phyloP scores from a whole-genome alignment of 2,113 vertebrate genomes.

The Pipa parva region DNA sequence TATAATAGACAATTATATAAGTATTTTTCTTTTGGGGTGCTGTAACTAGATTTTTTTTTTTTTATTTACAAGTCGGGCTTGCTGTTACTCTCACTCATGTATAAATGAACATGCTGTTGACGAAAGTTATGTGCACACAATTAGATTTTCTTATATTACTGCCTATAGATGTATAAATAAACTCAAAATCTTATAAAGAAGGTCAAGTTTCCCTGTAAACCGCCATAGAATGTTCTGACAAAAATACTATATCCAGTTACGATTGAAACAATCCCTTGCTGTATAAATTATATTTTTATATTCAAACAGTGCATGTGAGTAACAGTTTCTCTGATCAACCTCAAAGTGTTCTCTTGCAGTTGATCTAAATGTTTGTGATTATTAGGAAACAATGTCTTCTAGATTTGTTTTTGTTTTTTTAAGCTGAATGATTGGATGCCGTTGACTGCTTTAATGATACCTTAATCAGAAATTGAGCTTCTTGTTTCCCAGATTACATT shows the following conservation, averaged over 20 bases:
- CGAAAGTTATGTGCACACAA: no score
- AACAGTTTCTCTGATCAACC: neutral
- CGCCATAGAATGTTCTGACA: no score
- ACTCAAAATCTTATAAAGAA: no score
- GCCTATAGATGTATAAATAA: no score
- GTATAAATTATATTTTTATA: neutral
- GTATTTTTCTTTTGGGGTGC: no score
- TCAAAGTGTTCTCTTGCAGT: neutral
- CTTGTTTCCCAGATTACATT: slow-evolving; percentile 26
- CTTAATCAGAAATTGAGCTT: slow-evolving; percentile 17
- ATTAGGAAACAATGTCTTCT: slow-evolving; percentile 25
- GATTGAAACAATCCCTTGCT: neutral
- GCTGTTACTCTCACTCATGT: no score
- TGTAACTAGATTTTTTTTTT: no score
- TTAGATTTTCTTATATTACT: no score
- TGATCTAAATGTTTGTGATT: neutral
- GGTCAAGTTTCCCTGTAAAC: no score
- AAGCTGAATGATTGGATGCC: slow-evolving; percentile 29
- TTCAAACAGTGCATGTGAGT: slow-evolving; percentile 2
- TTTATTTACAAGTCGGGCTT: no score
- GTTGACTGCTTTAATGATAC: slow-evolving; percentile 39
- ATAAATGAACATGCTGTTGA: no score
- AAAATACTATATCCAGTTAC: neutral
- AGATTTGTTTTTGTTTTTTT: slow-evolving; percentile 38
- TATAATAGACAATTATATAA: no score